phyloP scores from a whole-genome alignment of 2,888 invertebrate genomes.

The Nomada fabriciana region DNA sequence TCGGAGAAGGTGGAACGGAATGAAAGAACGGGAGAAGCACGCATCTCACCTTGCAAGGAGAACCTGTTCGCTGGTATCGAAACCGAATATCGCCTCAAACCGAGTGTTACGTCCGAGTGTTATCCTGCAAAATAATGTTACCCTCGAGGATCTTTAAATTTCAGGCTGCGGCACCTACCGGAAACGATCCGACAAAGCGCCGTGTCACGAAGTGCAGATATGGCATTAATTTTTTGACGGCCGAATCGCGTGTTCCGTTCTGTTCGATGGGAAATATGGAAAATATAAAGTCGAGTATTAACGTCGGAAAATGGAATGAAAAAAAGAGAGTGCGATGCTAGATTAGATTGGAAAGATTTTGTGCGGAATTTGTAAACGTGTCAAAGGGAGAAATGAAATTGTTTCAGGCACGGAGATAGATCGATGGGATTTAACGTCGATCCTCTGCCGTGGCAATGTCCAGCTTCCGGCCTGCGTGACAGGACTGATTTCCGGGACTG shows the following conservation, averaged over 20 bases:
- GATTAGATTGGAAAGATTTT: too few relatives aligned
- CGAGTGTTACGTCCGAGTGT: conserved; percentile 60
- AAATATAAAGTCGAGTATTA: background rate
- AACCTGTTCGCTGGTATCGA: conserved; percentile 76
- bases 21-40: conserved; percentile 61
- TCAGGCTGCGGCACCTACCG: conserved; percentile 47
- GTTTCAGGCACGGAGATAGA: conserved; percentile 17
- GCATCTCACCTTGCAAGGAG: conserved; percentile 82
- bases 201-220: background rate
- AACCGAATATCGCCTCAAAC: conserved; percentile 70
- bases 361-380: background rate
- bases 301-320: background rate
- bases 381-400: background rate
- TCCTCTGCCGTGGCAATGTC: conserved; percentile 48
- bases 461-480: conserved; percentile 73
- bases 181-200: conserved; percentile 40
- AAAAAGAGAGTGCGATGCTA: too few relatives aligned
- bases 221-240: conserved; percentile 1
- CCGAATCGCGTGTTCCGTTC: background rate
- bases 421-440: conserved; percentile 55
- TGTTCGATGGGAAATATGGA: background rate
- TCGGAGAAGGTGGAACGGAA: conserved; percentile 37
- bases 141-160: conserved; percentile 68
- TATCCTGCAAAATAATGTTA: conserved; percentile 66
- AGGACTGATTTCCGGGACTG: conserved; percentile 71